These are phyloP conservation scores for Lasioglossum villosulum DNA, from an alignment of 2,888 invertebrate genomes.

Conservation along the genomic window DNA sequence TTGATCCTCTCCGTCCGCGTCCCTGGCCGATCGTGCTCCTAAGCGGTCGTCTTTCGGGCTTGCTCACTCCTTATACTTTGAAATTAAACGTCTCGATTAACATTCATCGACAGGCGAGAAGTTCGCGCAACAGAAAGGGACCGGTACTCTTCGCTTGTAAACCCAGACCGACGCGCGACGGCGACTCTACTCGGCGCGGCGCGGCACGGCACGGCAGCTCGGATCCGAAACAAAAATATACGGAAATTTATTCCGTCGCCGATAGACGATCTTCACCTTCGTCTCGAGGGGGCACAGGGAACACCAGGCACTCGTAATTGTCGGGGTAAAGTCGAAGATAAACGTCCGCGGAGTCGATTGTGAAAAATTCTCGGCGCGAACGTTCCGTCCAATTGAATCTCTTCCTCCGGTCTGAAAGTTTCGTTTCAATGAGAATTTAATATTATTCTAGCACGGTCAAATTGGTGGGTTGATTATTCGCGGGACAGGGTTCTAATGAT, in stretches of 20 bases:
- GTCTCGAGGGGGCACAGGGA: not conserved
- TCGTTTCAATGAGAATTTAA: constrained; percentile 12
- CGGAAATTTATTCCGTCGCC: constrained; percentile 42
- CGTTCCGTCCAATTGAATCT: constrained; percentile 3
- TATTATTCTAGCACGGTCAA: constrained; percentile 34
- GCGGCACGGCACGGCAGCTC: not conserved
- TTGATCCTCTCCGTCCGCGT: not conserved
- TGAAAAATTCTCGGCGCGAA: constrained; percentile 1
- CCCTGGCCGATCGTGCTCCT: not conserved
- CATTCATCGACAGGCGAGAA: constrained; percentile 16
- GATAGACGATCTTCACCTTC: constrained; percentile 38
- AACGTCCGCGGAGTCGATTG: not conserved
- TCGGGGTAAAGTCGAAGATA: not conserved
- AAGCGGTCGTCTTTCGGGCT: not conserved
- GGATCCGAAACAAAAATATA: constrained; percentile 29
- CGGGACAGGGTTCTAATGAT: constrained; percentile 67
- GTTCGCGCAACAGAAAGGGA: constrained; percentile 17
- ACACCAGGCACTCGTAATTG: not conserved
- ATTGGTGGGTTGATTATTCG: constrained; percentile 53
- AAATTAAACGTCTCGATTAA: constrained; percentile 35
- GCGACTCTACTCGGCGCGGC: no score
- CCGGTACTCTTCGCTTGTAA: not conserved
- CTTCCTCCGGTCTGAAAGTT: constrained; percentile 1
- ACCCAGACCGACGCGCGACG: not conserved
- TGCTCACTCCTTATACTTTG: constrained; percentile 11